A percentile compares a stretch with the other conserved stretches of the same genome.
Evolutionary conservation across 2,888 invertebrate genomes (phyloP).

Genomic region (Vesta saturnalis): DNA sequence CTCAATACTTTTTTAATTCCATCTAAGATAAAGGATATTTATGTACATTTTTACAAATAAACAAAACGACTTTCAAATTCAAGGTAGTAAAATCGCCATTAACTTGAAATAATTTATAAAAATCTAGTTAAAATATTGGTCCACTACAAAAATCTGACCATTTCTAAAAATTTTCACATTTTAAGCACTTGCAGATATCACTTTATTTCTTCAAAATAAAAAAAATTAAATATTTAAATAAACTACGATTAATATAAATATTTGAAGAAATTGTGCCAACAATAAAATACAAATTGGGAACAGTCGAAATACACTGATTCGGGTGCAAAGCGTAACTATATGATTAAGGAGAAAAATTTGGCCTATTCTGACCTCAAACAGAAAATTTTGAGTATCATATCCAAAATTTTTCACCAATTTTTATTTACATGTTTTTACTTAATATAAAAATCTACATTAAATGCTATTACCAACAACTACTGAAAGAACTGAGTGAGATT

Average conservation of each 20-base stretch:
- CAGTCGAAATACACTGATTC: slow-evolving; percentile 22
- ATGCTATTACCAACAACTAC: slow-evolving; percentile 24
- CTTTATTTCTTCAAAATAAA: slow-evolving; percentile 27
- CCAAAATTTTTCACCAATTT: background rate
- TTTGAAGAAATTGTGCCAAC: slow-evolving; percentile 20
- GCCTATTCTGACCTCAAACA: background rate
- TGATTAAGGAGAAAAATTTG: background rate
- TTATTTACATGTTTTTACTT: slow-evolving; percentile 27
- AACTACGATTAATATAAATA: background rate
- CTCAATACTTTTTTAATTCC: slow-evolving; percentile 27
- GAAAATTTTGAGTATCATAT: background rate
- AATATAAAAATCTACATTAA: slow-evolving; percentile 13
- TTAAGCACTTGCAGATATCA: slow-evolving; percentile 47
- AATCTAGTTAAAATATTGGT: slow-evolving; percentile 55
- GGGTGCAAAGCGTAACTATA: slow-evolving; percentile 29
- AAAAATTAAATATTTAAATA: slow-evolving; percentile 20
- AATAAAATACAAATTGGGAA: slow-evolving; percentile 21
- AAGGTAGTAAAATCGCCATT: slow-evolving; percentile 29
- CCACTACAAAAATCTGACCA: slow-evolving; percentile 56
- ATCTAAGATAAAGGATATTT: slow-evolving; percentile 24
- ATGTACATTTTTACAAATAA: slow-evolving; percentile 33
- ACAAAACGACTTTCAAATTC: slow-evolving; percentile 25
- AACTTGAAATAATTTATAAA: slow-evolving; percentile 38
- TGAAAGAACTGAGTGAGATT: slow-evolving; percentile 41
- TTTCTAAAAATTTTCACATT: slow-evolving; percentile 41